These are phyloP conservation scores for Champsocephalus gunnari DNA, from an alignment of 2,797 vertebrate species.

Conservation along the genomic window DNA sequence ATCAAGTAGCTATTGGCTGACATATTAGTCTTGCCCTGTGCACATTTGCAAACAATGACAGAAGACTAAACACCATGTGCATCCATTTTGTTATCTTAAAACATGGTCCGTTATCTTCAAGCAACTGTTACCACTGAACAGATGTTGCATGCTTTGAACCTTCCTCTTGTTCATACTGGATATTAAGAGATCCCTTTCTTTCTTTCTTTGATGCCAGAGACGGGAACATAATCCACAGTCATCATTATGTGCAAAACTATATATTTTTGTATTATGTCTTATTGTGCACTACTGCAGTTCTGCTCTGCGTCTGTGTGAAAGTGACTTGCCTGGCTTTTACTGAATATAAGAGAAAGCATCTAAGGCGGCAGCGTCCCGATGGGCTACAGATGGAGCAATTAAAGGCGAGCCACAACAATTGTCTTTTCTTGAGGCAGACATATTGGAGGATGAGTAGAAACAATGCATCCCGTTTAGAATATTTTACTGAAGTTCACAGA, in stretches of 20 bases:
- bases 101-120: not conserved
- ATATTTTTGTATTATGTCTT: not conserved
- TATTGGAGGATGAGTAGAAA: conserved; percentile 79
- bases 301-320: conserved; percentile 55
- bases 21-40: not conserved
- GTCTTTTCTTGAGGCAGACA: conserved; percentile 69
- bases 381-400: conserved; percentile 82
- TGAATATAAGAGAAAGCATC: conserved; percentile 62
- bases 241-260: not conserved
- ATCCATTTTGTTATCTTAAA: not conserved
- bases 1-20: too few relatives aligned
- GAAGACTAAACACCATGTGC: not conserved
- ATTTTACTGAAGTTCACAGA: conserved; percentile 76
- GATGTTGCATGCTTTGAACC: not conserved
- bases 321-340: conserved; percentile 53
- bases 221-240: not conserved
- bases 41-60: not conserved
- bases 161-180: not conserved
- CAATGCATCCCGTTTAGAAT: conserved; percentile 80
- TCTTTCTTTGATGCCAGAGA: not conserved
- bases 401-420: conserved; percentile 76
- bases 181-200: not conserved
- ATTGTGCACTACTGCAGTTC: conserved; percentile 56
- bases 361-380: conserved; percentile 56
- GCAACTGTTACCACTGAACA: not conserved